Base-by-base conservation (phyloP, 2,888 invertebrate species). In the Phorcus lineatus region DNA sequence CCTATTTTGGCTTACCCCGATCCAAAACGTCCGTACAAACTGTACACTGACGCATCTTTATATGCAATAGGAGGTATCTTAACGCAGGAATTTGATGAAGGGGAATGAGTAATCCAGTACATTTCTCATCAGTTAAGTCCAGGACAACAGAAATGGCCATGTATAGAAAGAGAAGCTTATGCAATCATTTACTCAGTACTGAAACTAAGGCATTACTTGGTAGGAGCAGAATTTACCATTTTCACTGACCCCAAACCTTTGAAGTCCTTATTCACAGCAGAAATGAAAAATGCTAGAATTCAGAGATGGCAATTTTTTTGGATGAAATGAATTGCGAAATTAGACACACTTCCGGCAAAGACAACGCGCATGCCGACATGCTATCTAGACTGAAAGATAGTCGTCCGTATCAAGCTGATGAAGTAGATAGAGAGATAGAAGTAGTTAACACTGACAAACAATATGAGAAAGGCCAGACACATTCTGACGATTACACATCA, bases 231-330 rank as follows among this genome's bases (percentile, higher is more conserved):
- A 31, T 78, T 66, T 22, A 24, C 78, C 22, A 78, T 78, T 66
- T 78, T 62, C 24, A 78, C 66, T 0, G 78, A 78, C n/a, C 78
- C 52, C 57, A 78, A 78, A 78, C 78, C 78, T 22, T 62, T 66
- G 19, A 55, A 47, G n/a, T 66, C 28, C n/a, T 62, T 66, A 17
- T 78, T 67, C 52, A 57, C 40, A 2, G 17, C 66, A 19, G 77
- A 78, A 55, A 78, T 78, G 66, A 62, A 66, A 22, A 78, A 78
- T 52, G 36, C 57, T 9, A 24, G 66, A 17, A 66, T 78, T 36
- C 77, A 78, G 47, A 47, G 47, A 47, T 47, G 47, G 47, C 47
- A 11, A 47, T 47, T 13, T 11, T 47, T 47, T 24, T 57, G 9
- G 57, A 77, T 17, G 57, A 57, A 54, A 77, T 76, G 76, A 52